These are phyloP conservation scores for Globia sparganii DNA, from an alignment of 2,888 invertebrate genomes.

Conservation along the genomic window DNA sequence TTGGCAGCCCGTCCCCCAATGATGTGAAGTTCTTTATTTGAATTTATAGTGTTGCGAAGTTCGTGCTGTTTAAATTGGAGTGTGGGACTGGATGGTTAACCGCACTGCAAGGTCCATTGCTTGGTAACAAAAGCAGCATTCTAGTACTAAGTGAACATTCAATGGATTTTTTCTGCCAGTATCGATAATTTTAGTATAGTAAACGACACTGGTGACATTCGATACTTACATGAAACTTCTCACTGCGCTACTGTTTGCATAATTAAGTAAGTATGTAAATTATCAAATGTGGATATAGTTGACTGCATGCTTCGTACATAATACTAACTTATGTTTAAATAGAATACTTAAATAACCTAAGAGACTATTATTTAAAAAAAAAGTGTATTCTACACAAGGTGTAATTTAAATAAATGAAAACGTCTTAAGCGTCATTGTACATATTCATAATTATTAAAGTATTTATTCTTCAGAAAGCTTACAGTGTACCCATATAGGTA, in stretches of 20 bases:
- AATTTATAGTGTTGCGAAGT: slow-evolving; percentile 28
- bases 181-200: background rate
- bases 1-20: slow-evolving; percentile 46
- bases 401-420: no score
- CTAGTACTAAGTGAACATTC: background rate
- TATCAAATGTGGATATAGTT: background rate
- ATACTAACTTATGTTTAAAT: background rate
- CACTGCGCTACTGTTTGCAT: background rate
- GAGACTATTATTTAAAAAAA: no score
- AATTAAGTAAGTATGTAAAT: background rate
- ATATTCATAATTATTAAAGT: no score
- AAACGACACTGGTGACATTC: background rate
- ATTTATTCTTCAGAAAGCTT: no score
- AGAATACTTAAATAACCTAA: background rate
- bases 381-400: no score
- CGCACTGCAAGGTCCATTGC: slow-evolving; percentile 26
- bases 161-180: background rate
- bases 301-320: background rate
- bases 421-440: no score
- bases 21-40: slow-evolving; percentile 57
- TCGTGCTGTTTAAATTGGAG: slow-evolving; percentile 20
- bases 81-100: slow-evolving; percentile 20
- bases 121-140: slow-evolving; percentile 11
- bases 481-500: no score
- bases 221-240: background rate